Base-by-base conservation (phyloP, 2,113 vertebrate genomes). In the Australoheros scitulus region DNA sequence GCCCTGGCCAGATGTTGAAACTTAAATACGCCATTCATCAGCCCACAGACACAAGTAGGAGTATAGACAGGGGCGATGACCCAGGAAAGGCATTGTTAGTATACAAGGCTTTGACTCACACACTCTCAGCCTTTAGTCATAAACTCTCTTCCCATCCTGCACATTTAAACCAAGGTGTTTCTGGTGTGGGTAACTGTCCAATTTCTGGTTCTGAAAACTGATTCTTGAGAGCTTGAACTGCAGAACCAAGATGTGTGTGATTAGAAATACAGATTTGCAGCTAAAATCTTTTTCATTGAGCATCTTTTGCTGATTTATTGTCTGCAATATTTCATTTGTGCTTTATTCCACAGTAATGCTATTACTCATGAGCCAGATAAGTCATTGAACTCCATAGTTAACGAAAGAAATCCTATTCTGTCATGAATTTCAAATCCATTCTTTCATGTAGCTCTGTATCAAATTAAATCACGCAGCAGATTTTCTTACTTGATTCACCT, bases 1-100 rank as follows among this genome's bases (percentile, higher is more conserved):
- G 79, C 87, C 80, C 57, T 81, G 80, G 77, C 90, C 94, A 94
- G 93, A 93, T 93, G 93, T 93, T 90, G 79, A 88, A 84, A 85
- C 76, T 90, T 90, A 93, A 94, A 89, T 85, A 91, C 29, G 17
- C 74, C 82, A 81, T 92, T 91, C 88, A 77, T 89, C 86, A 92
- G 34, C 58, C 38, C 15, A 34, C 56, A 89, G 80, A 85, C 77
- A 82, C 38, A 77, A 82, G 77, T 61, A 75, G 59, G 82, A 61
- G 56, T 15, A 80, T 47, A 82, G 79, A 88, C 18, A 7, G 58
- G 47, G 85, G 59, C 55, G 50, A 79, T 87, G 82, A 88, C 80
- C 88, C 76, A 60, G 59, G 72, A 81, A 79, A 90, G 85, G 68
- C 76, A 11, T 70, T 61, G 8, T 63, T 77, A 61, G 80, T 81